Evolutionary conservation across 1,140 invertebrate species (phyloP), one percentile per base, ranked within the genome.

Genomic region (Listronotus oregonensis): DNA sequence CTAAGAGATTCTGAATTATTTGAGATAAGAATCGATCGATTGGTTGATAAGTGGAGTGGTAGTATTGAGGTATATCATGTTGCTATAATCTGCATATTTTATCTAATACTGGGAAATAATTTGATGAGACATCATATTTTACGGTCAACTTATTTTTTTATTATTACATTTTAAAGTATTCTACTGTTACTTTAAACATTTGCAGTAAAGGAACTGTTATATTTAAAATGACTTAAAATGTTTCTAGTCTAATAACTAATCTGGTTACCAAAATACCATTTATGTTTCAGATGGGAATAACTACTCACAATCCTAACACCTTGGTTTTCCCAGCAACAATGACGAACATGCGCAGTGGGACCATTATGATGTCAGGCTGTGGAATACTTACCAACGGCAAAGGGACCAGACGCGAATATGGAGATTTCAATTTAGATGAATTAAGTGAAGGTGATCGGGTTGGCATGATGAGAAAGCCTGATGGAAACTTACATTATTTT

Each of bases 341-440:
- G 95, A 98, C 95, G 1, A 97, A 97, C 79, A 92, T 98, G 89
- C 85, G 94, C 60, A 92, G 91, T 12, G 95, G 95, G 1, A 97
- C 95, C 3, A 95, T 95, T 4, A 97, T 98, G 92, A 97, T 98
- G 94, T 96, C 94, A 39, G 95, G 95, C 0, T 95, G 93, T 82
- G 95, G 95, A 40, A 96, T 98, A 70, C 80, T 97, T 4, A 92
- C 94, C 7, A 97, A 97, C 80, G 95, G 95, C 3, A 95, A 96
- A 80, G 94, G 94, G 4, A 95, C 92, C 1, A 87, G 92, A 62
- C 84, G 93, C 32, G 94, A 97, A 78, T 97, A 98, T 80, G 95
- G 94, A 0, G 89, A 95, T 80, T 96, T 94, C 72, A 97, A 97
- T 81, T 83, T 98, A 56, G 95, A 98, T 81, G 94, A 97, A 81